A percentile compares a stretch with the other conserved stretches of the same genome.
phyloP scores from a whole-genome alignment of 2,113 vertebrate genomes.

The Phrynosoma blainvillii region DNA sequence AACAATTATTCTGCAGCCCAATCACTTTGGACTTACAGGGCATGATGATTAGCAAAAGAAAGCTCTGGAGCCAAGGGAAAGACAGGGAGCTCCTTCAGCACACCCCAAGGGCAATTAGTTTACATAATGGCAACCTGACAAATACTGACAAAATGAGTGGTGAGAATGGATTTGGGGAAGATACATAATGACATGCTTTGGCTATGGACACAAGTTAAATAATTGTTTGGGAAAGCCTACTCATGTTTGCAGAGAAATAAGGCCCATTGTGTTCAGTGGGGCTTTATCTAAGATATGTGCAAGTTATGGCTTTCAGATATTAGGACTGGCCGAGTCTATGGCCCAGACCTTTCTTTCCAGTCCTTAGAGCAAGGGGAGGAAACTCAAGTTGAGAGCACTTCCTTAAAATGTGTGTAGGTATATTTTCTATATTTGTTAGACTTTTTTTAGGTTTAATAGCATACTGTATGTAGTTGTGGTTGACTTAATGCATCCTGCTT shows the following conservation, averaged over 20 bases:
- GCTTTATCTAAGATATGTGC: background rate
- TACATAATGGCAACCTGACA: conserved; percentile 20
- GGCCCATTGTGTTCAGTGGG: background rate
- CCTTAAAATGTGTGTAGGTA: background rate
- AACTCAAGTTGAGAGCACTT: too few species aligned
- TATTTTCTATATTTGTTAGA: background rate
- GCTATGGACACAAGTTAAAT: background rate
- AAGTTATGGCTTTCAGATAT: background rate
- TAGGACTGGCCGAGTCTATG: too few species aligned
- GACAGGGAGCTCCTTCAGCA: conserved; percentile 48
- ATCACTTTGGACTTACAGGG: conserved; percentile 52
- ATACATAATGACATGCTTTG: background rate
- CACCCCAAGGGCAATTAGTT: conserved; percentile 36
- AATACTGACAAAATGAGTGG: background rate
- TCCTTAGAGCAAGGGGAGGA: too few species aligned
- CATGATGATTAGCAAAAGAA: conserved; percentile 62
- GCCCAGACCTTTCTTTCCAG: too few species aligned
- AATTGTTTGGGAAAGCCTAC: too few species aligned
- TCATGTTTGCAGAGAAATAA: background rate
- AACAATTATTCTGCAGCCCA: conserved; percentile 59
- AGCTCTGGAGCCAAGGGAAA: conserved; percentile 35
- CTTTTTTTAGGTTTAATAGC: background rate
- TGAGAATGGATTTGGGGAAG: background rate
- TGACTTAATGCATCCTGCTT: too few species aligned
- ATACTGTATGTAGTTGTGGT: too few species aligned